Conservation (phyloP, 2,797 vertebrate genomes). For the Paramormyrops hopkinsi region DNA sequence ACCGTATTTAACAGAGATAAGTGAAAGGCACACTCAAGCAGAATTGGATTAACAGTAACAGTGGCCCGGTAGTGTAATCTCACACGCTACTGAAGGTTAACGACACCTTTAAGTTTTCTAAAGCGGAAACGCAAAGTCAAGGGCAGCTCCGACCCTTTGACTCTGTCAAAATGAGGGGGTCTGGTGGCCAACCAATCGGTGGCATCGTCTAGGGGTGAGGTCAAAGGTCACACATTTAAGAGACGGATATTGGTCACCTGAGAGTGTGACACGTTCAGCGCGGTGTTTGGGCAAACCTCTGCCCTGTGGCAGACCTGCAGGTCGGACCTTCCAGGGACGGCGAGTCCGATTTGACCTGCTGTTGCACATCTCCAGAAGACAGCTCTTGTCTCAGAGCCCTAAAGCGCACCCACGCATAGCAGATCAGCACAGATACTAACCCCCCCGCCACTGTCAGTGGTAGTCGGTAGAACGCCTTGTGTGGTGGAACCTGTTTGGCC, state of each 20-base stretch:
- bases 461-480: neutral
- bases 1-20: neutral
- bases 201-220: neutral
- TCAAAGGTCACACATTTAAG: neutral
- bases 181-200: neutral
- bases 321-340: neutral
- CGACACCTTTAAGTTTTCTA: neutral
- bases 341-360: neutral
- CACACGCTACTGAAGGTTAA: neutral
- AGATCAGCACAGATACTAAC: neutral
- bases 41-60: neutral
- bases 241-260: neutral
- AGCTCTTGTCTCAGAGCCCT: neutral
- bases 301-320: neutral
- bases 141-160: neutral
- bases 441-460: neutral
- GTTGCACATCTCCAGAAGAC: neutral
- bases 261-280: neutral
- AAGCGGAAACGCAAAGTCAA: neutral
- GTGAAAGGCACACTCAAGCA: neutral
- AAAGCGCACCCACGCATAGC: neutral
- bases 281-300: neutral
- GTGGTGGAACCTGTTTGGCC: neutral
- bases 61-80: neutral
- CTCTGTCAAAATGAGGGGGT: neutral